Evolutionary conservation across 2,113 vertebrate genomes (phyloP).

Genomic region (Alaudala cheleensis): DNA sequence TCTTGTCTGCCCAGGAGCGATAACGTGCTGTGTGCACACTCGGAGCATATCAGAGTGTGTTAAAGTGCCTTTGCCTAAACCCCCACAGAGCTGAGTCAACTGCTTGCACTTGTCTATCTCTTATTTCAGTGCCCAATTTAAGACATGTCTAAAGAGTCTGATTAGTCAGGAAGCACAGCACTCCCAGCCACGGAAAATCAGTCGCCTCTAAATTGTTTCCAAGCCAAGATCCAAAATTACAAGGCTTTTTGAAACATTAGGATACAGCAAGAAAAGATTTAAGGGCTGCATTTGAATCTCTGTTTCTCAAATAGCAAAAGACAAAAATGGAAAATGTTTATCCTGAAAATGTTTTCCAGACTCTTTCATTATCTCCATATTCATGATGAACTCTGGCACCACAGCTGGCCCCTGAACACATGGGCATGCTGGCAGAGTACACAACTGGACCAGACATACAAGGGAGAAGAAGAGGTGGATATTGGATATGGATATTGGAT

Average conservation of each 20-base stretch:
- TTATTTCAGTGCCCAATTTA: constrained; percentile 14
- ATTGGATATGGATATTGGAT: neutral
- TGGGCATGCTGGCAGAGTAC: neutral
- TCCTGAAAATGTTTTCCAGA: constrained; percentile 30
- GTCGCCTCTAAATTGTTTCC: neutral
- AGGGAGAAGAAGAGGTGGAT: neutral
- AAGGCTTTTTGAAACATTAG: constrained; percentile 24
- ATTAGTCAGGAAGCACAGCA: constrained; percentile 25
- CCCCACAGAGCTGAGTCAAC: neutral
- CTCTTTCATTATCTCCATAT: constrained; percentile 19
- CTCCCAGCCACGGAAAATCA: neutral
- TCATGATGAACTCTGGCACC: neutral
- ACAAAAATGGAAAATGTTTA: constrained; percentile 45
- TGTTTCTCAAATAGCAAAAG: neutral
- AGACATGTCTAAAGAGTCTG: constrained; percentile 34
- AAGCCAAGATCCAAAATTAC: constrained; percentile 36
- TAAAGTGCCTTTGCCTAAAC: neutral
- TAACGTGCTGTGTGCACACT: neutral
- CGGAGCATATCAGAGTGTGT: neutral
- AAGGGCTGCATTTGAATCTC: neutral
- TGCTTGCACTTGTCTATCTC: neutral
- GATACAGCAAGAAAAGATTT: constrained; percentile 5
- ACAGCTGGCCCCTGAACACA: neutral
- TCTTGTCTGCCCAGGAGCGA: neutral
- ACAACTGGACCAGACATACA: neutral